Percentiles rank a stretch among this genome's conserved stretches.
Conservation (phyloP, 2,888 invertebrate genomes). For the Lymantria monacha region DNA sequence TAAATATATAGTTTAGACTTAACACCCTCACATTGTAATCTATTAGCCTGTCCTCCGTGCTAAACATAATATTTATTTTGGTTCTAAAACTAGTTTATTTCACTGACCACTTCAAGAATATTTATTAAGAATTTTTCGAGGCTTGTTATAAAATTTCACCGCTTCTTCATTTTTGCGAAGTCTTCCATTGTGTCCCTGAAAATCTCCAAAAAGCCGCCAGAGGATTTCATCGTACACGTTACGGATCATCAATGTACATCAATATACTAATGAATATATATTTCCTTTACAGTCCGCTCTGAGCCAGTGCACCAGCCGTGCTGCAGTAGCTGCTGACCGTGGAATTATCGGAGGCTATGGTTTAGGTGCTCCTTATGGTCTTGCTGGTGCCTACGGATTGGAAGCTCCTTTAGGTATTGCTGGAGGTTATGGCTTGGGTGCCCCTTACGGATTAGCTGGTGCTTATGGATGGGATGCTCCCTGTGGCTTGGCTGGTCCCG, state of each 20-base stretch:
- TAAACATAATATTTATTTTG: too few relatives aligned
- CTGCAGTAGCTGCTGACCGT: slow-evolving; percentile 10
- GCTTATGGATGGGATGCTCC: neutral
- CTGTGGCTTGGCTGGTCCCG: slow-evolving; percentile 9
- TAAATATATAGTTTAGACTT: too few relatives aligned
- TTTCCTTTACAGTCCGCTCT: slow-evolving; percentile 16
- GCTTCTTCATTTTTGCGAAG: too few relatives aligned
- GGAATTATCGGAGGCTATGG: neutral
- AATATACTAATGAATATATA: neutral
- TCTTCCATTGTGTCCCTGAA: too few relatives aligned
- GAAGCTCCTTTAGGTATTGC: neutral
- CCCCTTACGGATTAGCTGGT: neutral
- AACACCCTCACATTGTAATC: too few relatives aligned
- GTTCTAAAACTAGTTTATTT: too few relatives aligned
- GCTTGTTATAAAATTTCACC: neutral
- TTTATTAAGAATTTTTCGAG: too few relatives aligned
- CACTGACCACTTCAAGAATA: too few relatives aligned
- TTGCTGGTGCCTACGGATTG: neutral
- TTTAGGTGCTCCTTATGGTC: neutral
- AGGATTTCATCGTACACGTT: too few relatives aligned
- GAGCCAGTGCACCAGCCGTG: slow-evolving; percentile 21
- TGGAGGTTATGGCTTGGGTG: neutral
- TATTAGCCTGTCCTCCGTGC: too few relatives aligned
- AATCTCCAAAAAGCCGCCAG: too few relatives aligned
- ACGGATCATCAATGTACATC: neutral